Conservation (phyloP, 2,113 vertebrate genomes). For the Calyptommatus sinebrachiatus region DNA sequence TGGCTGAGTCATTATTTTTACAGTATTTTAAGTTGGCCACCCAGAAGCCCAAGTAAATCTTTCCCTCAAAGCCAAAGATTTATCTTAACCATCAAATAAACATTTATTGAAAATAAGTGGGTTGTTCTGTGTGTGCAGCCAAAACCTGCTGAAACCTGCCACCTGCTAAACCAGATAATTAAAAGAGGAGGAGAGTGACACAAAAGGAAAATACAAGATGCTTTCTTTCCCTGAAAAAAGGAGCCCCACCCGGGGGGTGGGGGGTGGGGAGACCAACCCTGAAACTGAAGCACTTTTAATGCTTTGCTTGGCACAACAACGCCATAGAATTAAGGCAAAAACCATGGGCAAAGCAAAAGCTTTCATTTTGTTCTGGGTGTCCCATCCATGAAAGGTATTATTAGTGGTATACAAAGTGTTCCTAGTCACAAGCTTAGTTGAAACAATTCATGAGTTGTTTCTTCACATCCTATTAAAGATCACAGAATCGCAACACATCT, state of each 20-base stretch:
- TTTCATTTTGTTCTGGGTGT: neutral
- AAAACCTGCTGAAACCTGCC: conserved; percentile 5
- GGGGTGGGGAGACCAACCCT: neutral
- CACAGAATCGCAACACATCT: neutral
- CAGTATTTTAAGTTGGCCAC: conserved; percentile 17
- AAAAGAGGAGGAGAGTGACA: neutral
- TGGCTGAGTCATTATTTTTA: conserved; percentile 26
- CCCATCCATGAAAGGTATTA: conserved; percentile 14
- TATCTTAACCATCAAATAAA: conserved; percentile 30
- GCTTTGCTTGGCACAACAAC: neutral
- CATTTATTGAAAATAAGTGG: conserved; percentile 24
- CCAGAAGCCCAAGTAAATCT: conserved; percentile 25
- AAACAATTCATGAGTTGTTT: conserved; percentile 17
- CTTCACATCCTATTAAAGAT: conserved; percentile 17
- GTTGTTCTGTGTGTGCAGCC: neutral
- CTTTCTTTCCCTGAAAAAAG: neutral
- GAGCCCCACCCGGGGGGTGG: neutral
- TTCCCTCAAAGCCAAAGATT: conserved; percentile 24
- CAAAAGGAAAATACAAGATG: neutral
- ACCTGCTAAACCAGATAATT: conserved; percentile 22
- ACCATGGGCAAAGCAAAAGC: neutral
- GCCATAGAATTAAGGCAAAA: neutral
- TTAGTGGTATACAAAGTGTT: conserved; percentile 21
- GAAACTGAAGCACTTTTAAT: neutral
- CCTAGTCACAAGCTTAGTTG: conserved; percentile 12